phyloP scores from a whole-genome alignment of 2,888 invertebrate genomes.

The Drosophila borealis region DNA sequence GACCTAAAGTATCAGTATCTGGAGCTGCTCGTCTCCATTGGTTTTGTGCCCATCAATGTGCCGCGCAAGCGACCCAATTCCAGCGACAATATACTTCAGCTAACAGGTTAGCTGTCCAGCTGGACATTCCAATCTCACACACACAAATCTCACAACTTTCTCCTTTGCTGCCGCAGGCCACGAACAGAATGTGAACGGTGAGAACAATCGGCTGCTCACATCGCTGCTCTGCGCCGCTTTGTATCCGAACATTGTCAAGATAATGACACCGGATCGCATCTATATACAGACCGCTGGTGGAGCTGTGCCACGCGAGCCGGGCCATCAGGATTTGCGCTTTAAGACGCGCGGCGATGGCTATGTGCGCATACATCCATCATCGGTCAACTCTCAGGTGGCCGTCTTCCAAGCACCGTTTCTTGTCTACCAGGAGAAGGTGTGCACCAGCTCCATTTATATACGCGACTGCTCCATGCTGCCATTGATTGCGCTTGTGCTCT shows the following conservation, averaged over 20 bases:
- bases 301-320: slow-evolving; percentile 90
- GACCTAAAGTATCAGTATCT: slow-evolving; percentile 94
- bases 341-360: slow-evolving; percentile 91
- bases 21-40: slow-evolving; percentile 91
- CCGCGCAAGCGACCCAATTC: slow-evolving; percentile 84
- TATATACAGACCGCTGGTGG: slow-evolving; percentile 90
- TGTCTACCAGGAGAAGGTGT: slow-evolving; percentile 93
- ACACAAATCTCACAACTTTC: background rate
- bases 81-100: slow-evolving; percentile 87
- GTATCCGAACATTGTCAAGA: slow-evolving; percentile 96
- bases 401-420: slow-evolving; percentile 91
- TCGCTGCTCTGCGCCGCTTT: slow-evolving; percentile 96
- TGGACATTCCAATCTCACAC: background rate
- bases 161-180: slow-evolving; percentile 53
- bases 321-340: slow-evolving; percentile 90
- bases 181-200: slow-evolving; percentile 90
- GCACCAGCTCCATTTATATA: slow-evolving; percentile 91
- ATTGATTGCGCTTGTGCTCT: slow-evolving; percentile 89
- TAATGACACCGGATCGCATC: slow-evolving; percentile 91
- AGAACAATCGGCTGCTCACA: slow-evolving; percentile 90
- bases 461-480: slow-evolving; percentile 93
- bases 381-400: slow-evolving; percentile 89
- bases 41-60: slow-evolving; percentile 90
- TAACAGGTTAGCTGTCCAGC: slow-evolving; percentile 86
- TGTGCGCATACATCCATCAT: slow-evolving; percentile 91